These are phyloP conservation scores for Sylvilagus floridanus DNA, from an alignment of 2,797 vertebrate species.

Conservation along the genomic window DNA sequence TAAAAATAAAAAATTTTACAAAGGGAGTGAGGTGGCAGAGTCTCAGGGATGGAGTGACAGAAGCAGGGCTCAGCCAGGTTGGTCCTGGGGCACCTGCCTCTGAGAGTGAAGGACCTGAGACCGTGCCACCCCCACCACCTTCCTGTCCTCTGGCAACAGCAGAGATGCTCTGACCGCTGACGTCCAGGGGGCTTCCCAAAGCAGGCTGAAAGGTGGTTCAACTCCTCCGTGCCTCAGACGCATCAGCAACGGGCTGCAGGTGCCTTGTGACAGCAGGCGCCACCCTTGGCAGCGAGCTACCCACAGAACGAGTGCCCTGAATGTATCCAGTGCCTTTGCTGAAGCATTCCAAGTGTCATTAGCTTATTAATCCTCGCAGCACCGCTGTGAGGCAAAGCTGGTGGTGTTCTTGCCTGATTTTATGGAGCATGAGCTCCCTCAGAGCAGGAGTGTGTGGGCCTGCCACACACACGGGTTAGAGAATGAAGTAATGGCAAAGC, in stretches of 20 bases:
- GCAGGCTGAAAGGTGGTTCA: neutral
- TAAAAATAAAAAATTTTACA: neutral
- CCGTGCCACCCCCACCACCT: neutral
- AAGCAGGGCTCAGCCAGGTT: constrained; percentile 24
- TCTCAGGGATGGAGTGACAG: constrained; percentile 36
- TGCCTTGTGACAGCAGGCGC: constrained; percentile 50
- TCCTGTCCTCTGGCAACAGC: neutral
- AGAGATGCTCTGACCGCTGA: neutral
- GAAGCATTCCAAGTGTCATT: constrained; percentile 70
- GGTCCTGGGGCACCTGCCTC: neutral
- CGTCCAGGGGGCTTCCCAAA: constrained; percentile 18
- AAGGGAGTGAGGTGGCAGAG: neutral
- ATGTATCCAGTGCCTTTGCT: constrained; percentile 65
- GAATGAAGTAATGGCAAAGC: neutral
- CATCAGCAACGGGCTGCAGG: constrained; percentile 50
- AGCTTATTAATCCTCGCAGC: constrained; percentile 74
- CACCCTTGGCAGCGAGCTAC: constrained; percentile 63
- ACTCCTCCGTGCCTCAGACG: constrained; percentile 26
- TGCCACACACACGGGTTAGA: neutral
- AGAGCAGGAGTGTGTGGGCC: constrained; percentile 43
- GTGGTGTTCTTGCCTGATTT: constrained; percentile 12
- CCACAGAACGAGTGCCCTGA: constrained; percentile 56
- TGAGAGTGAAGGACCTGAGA: neutral
- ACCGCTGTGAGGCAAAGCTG: constrained; percentile 51
- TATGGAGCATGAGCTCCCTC: constrained; percentile 31